Base-by-base conservation (phyloP, 2,888 invertebrate genomes). In the Agonopterix subpropinquella region DNA sequence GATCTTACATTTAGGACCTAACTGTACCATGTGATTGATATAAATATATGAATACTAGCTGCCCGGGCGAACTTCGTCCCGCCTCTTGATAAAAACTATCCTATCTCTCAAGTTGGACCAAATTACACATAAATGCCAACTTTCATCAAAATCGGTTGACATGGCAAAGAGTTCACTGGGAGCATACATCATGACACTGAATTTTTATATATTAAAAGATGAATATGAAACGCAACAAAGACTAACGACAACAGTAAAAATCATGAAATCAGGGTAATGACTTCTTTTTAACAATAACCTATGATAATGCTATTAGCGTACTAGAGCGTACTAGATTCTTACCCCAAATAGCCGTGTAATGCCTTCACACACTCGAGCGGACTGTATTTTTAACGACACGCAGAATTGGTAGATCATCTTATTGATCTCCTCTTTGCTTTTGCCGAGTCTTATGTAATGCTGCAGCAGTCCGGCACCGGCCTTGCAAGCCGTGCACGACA, bases 401-500 rank as follows among this genome's bases (percentile, higher is more conserved):
- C 98, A 98, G 64, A 96, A 95, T 61, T 95, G 94, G 57, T 92
- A 94, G 50, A 96, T 95, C 71, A 93, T 94, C 70, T 92, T 92
- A 67, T 95, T 93, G 41, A 97, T 96, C 68, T 96, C 96, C 43
- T 94, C 93, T 59, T 95, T 94, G 43, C 92, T 94, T 80, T 95
- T 95, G n/a, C 96, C 96, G 1, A 91, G 90, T 69, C 92, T 91
- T 35, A 96, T 96, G 67, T 96, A 96, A 71, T 96, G 95, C 73
- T 95, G 95, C 18, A 97, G 80, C 36, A 97, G 82, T 0, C 96
- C 95, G 44, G 96, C 95, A 1, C 95, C 95, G 48, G 95, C 95
- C 82, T 94, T 95, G 69, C 97, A 97, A 8, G 97, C 97, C 2
- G 96, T 96, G 69, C 97, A 97, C 0, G 96, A 96, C 1, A 97